phyloP scores from a whole-genome alignment of 2,797 vertebrate species.

The Thunnus albacares region DNA sequence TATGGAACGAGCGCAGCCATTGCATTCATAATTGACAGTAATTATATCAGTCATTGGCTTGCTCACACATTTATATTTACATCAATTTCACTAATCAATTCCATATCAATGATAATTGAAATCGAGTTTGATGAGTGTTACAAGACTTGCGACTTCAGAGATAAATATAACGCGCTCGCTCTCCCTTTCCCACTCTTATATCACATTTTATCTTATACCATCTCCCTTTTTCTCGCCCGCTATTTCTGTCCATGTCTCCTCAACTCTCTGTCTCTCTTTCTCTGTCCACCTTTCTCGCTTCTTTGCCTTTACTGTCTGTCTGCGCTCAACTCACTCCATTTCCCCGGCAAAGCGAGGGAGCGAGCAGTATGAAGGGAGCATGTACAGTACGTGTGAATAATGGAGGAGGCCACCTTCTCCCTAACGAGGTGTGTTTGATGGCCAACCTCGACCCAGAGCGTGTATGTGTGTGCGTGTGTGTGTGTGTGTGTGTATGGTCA shows the following conservation, averaged over 20 bases:
- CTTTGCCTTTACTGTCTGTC: constrained; percentile 56
- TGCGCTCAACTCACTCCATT: constrained; percentile 61
- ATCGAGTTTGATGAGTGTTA: constrained; percentile 43
- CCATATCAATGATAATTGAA: constrained; percentile 60
- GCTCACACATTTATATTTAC: constrained; percentile 57
- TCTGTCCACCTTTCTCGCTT: constrained; percentile 47
- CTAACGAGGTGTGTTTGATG: constrained; percentile 80
- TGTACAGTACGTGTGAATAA: constrained; percentile 78
- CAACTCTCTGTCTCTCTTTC: constrained; percentile 26
- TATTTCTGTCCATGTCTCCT: constrained; percentile 67
- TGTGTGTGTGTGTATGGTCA: constrained; percentile 47
- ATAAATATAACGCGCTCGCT: constrained; percentile 36
- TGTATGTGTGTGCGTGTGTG: constrained; percentile 35
- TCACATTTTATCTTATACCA: constrained; percentile 45
- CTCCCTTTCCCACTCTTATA: constrained; percentile 26
- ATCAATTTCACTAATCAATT: constrained; percentile 57
- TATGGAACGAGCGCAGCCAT: constrained; percentile 11
- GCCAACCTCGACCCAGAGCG: constrained; percentile 50
- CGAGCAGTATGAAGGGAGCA: constrained; percentile 50
- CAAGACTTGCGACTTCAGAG: constrained; percentile 24
- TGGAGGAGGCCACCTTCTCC: constrained; percentile 72
- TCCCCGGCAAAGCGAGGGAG: constrained; percentile 40
- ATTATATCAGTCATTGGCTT: constrained; percentile 57
- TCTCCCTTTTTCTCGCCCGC: constrained; percentile 49
- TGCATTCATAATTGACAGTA: constrained; percentile 60